Conservation (phyloP, 2,888 invertebrate species). For the Eupeodes luniger region DNA sequence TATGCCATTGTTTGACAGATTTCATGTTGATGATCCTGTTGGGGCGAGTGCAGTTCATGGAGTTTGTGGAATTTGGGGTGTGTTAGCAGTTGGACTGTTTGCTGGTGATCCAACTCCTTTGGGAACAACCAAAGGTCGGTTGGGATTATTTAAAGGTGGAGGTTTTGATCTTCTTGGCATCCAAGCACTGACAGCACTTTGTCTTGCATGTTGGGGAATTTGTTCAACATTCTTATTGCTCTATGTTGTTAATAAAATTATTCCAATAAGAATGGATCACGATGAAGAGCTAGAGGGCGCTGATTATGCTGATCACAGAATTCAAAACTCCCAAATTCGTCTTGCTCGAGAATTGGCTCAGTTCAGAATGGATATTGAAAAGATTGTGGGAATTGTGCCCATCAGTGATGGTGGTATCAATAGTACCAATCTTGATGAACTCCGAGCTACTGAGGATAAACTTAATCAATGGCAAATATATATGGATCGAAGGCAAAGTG, state of each 20-base stretch:
- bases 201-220: conserved; percentile 90
- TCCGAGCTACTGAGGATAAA: conserved; percentile 82
- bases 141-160: conserved; percentile 92
- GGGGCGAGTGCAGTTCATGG: conserved; percentile 96
- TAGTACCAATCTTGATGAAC: conserved; percentile 79
- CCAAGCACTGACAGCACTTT: conserved; percentile 90
- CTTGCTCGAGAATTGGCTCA: conserved; percentile 89
- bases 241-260: conserved; percentile 90
- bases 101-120: conserved; percentile 93
- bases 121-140: conserved; percentile 91
- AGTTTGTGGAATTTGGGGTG: conserved; percentile 89
- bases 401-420: conserved; percentile 86
- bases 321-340: conserved; percentile 88
- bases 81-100: conserved; percentile 92
- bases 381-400: conserved; percentile 81
- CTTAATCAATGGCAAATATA: conserved; percentile 82
- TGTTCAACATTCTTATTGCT: conserved; percentile 89
- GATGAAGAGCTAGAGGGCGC: conserved; percentile 95
- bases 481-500: conserved; percentile 78
- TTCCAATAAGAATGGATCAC: conserved; percentile 94
- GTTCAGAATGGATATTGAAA: conserved; percentile 85
- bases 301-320: conserved; percentile 94
- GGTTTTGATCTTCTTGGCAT: conserved; percentile 94
- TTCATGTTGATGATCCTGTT: conserved; percentile 93
- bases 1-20: conserved; percentile 90